A percentile compares a stretch with the other conserved stretches of the same genome.
phyloP scores from a whole-genome alignment of 2,888 invertebrate genomes.

The Marronus borbonicus region DNA sequence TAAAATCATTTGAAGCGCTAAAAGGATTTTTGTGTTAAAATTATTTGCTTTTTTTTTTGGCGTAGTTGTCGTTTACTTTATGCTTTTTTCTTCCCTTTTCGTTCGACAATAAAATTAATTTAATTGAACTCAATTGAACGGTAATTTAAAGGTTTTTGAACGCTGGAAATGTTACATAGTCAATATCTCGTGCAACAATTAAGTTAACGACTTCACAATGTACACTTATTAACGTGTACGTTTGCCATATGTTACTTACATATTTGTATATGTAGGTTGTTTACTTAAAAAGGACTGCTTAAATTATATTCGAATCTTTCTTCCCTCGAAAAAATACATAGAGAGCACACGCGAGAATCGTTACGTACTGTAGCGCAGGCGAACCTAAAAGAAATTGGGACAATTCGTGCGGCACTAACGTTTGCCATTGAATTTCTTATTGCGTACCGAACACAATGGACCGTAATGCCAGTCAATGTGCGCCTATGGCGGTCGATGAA shows the following conservation, averaged over 20 bases:
- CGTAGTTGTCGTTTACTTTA: no score
- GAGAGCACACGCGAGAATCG: background rate
- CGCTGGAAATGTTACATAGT: no score
- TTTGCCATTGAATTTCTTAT: constrained; percentile 58
- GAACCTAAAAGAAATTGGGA: constrained; percentile 55
- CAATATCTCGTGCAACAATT: no score
- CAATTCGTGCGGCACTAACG: constrained; percentile 55
- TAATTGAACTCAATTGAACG: no score
- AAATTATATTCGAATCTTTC: no score
- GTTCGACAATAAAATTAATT: no score
- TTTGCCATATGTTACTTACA: background rate
- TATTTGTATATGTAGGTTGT: background rate
- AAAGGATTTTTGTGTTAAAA: no score
- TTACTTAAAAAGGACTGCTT: background rate
- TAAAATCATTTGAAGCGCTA: no score
- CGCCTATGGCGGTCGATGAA: constrained; percentile 53
- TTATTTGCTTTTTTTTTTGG: no score
- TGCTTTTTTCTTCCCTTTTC: no score
- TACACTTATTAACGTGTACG: background rate
- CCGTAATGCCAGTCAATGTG: constrained; percentile 54
- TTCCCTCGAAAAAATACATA: no score
- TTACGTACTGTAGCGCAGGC: background rate
- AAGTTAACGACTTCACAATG: background rate
- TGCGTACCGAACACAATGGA: constrained; percentile 56
- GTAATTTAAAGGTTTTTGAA: no score